phyloP scores from a whole-genome alignment of 2,113 vertebrate species.

The Chamaea fasciata region DNA sequence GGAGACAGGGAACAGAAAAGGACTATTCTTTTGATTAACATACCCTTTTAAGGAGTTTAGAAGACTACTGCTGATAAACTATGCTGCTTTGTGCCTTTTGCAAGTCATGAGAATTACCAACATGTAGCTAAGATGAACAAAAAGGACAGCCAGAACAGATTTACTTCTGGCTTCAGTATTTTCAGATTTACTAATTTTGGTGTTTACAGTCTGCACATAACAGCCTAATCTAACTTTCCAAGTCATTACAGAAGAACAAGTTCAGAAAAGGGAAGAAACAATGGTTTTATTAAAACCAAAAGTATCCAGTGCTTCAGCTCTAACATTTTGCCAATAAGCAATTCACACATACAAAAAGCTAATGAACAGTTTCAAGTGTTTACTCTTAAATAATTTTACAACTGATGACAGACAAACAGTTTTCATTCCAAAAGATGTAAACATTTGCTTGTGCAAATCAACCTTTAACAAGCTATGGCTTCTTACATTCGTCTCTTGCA shows the following conservation, averaged over 20 bases:
- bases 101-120: background rate
- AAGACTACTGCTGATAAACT: background rate
- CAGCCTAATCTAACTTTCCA: background rate
- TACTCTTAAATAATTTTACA: slow-evolving; percentile 55
- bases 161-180: background rate
- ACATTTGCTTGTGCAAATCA: slow-evolving; percentile 67
- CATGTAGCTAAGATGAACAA: background rate
- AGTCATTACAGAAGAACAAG: background rate
- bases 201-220: background rate
- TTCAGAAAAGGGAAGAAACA: background rate
- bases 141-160: background rate
- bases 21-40: background rate
- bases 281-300: slow-evolving; percentile 55
- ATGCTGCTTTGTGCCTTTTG: background rate
- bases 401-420: slow-evolving; percentile 40
- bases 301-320: background rate
- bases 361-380: slow-evolving; percentile 36
- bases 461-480: slow-evolving; percentile 60
- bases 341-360: slow-evolving; percentile 11
- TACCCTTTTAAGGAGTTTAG: background rate
- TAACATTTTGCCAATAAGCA: slow-evolving; percentile 41
- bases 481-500: slow-evolving; percentile 13
- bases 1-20: background rate
- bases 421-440: slow-evolving; percentile 47
- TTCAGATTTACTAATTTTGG: background rate